A percentile compares a stretch with the other conserved stretches of the same genome.
phyloP scores from a whole-genome alignment of 2,888 invertebrate species.

The Leucania comma region DNA sequence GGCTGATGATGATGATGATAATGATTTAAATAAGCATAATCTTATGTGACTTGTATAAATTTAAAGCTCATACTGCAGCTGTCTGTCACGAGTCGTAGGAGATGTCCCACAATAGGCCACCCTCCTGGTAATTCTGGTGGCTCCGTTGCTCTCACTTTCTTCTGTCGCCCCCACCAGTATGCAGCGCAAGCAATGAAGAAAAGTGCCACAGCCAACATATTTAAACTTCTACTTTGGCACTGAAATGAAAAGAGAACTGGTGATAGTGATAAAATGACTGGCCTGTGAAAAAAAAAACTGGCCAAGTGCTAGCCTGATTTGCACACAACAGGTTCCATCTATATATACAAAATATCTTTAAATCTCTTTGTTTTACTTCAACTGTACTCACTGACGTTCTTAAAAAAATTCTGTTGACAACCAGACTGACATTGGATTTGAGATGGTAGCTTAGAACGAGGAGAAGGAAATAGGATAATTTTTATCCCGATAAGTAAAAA shows the following conservation, averaged over 20 bases:
- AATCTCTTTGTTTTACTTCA: too few species aligned
- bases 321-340: too few species aligned
- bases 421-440: too few species aligned
- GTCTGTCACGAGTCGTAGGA: neutral
- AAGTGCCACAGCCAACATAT: neutral
- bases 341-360: too few species aligned
- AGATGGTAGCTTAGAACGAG: too few species aligned
- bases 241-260: neutral
- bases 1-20: too few species aligned
- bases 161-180: neutral
- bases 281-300: neutral
- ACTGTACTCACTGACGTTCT: too few species aligned
- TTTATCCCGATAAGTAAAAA: too few species aligned
- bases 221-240: neutral
- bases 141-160: neutral
- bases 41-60: neutral
- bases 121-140: neutral
- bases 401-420: too few species aligned
- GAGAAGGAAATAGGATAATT: too few species aligned
- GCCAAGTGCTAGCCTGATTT: neutral
- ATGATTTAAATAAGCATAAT: too few species aligned
- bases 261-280: neutral
- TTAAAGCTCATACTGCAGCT: neutral
- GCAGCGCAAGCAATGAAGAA: neutral
- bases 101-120: neutral